phyloP scores from a whole-genome alignment of 1,140 invertebrate species.

The Apocrypta bakeri region DNA sequence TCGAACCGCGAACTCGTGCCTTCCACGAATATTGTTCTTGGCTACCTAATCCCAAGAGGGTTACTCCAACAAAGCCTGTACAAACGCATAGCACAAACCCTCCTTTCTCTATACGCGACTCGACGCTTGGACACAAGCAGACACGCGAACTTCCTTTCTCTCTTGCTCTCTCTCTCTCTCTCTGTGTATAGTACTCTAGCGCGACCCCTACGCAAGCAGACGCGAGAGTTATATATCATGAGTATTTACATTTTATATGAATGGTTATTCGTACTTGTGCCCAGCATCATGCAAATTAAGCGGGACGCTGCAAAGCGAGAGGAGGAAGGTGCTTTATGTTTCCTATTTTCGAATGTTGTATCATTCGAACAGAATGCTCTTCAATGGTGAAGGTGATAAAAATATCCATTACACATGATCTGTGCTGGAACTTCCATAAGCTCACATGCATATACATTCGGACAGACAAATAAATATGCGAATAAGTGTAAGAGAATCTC shows the following conservation, averaged over 20 bases:
- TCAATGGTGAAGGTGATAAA: neutral
- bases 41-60: constrained; percentile 59
- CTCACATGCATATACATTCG: neutral
- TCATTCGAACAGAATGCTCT: neutral
- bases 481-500: neutral
- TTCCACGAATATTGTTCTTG: constrained; percentile 67
- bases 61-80: constrained; percentile 61
- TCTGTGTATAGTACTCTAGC: neutral
- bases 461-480: neutral
- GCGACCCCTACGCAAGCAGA: neutral
- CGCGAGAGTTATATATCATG: neutral
- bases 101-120: constrained; percentile 49
- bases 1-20: constrained; percentile 30
- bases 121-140: constrained; percentile 1
- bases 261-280: neutral
- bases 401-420: neutral
- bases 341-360: neutral
- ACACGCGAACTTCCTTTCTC: neutral
- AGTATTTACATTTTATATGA: neutral
- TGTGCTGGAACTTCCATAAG: neutral
- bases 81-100: constrained; percentile 52
- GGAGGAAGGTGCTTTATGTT: neutral
- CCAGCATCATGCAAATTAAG: constrained; percentile 1
- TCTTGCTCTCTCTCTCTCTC: constrained; percentile 10
- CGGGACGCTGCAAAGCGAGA: neutral